Conservation (phyloP, 1,140 invertebrate species). For the Neodiprion virginianus region DNA sequence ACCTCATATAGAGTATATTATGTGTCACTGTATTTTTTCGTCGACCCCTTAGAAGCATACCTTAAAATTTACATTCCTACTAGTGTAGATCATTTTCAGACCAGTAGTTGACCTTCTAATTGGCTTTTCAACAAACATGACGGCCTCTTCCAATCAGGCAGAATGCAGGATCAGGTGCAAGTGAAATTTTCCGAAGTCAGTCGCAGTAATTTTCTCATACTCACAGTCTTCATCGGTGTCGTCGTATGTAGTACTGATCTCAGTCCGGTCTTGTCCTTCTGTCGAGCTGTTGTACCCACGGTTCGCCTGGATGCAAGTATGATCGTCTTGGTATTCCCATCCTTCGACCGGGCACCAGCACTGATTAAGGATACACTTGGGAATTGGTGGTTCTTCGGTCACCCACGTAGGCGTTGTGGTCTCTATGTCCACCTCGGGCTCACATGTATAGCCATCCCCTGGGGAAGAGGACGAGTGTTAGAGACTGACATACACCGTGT, state of each 20-base stretch:
- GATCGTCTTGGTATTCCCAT: conserved; percentile 45
- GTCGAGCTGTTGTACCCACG: conserved; percentile 26
- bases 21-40: too few relatives aligned
- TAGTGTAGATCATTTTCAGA: too few relatives aligned
- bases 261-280: background rate
- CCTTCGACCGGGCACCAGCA: conserved; percentile 66
- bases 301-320: conserved; percentile 40
- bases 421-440: conserved; percentile 45
- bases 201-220: background rate
- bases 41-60: too few relatives aligned
- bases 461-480: conserved; percentile 5
- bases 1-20: too few relatives aligned
- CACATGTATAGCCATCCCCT: conserved; percentile 75
- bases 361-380: conserved; percentile 56
- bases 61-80: too few relatives aligned
- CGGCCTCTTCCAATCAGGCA: too few relatives aligned
- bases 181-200: too few relatives aligned
- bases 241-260: conserved; percentile 18
- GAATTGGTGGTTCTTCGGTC: conserved; percentile 48
- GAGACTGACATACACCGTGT: too few relatives aligned
- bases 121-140: too few relatives aligned
- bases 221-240: conserved; percentile 22
- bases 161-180: too few relatives aligned
- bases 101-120: too few relatives aligned
- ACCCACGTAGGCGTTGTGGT: conserved; percentile 51